Conservation (phyloP, 2,888 invertebrate species). For the Mystacides longicornis region DNA sequence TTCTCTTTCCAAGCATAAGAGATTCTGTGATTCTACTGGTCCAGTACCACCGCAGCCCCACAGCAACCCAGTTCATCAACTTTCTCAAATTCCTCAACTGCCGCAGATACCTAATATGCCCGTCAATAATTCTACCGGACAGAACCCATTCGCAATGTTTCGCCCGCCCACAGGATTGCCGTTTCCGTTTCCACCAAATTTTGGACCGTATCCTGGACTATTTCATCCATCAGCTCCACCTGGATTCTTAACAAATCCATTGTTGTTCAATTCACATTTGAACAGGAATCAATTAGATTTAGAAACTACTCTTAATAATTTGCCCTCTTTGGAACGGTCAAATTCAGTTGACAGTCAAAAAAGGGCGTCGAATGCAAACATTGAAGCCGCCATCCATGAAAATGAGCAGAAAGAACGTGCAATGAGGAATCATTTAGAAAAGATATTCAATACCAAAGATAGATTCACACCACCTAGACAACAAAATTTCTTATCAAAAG, state of each 20-base stretch:
- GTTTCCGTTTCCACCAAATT: conserved; percentile 57
- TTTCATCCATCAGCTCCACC: conserved; percentile 52
- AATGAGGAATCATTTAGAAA: conserved; percentile 21
- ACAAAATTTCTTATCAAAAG: conserved; percentile 43
- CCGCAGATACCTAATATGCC: conserved; percentile 40
- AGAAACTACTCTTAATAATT: conserved; percentile 46
- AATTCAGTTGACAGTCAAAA: conserved; percentile 41
- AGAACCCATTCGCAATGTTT: conserved; percentile 65
- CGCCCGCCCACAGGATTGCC: conserved; percentile 54
- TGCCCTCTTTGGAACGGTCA: conserved; percentile 44
- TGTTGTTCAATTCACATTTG: conserved; percentile 56
- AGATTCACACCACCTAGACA: conserved; percentile 51
- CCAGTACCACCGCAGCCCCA: conserved; percentile 40
- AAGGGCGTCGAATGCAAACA: conserved; percentile 12
- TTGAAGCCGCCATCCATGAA: conserved; percentile 8
- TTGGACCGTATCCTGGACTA: conserved; percentile 52
- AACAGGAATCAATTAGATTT: conserved; percentile 46
- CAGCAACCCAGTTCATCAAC: conserved; percentile 37
- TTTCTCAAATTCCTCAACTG: conserved; percentile 41
- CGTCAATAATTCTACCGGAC: conserved; percentile 40
- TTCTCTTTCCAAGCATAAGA: conserved; percentile 89
- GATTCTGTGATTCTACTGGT: conserved; percentile 85
- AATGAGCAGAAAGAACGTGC: conserved; percentile 19
- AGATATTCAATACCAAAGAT: conserved; percentile 32
- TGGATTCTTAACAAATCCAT: conserved; percentile 52